Base-by-base conservation (phyloP, 2,797 vertebrate genomes). In the Lycodopsis pacificus region DNA sequence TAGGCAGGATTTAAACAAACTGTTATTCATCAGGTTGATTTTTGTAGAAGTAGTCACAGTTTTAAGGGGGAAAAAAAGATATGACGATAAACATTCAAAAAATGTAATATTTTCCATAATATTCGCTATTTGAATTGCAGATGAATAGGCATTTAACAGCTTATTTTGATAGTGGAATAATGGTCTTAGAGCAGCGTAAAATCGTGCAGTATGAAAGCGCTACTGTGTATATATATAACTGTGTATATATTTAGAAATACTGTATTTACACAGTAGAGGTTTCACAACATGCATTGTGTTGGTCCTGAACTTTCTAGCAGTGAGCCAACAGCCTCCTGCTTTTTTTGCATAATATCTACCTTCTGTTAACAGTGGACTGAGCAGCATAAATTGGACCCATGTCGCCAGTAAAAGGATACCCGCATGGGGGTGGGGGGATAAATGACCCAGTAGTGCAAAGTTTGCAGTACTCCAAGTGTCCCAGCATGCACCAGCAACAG, bases 401-500 rank as follows among this genome's bases (percentile, higher is more conserved):
- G 79, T 83, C 86, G 76, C 85, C 51, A 66, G 88, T 83, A 88
- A 92, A 87, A 66, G 13, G 81, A 88, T 76, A 73, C 81, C 19
- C 40, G 4, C 14, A 57, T 32, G 56, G 27, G 40, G 25, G 20
- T 14, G 67, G 73, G 56, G 57, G 78, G 73, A 75, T 80, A 78
- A 88, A 82, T 71, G 77, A 78, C 59, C 56, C 73, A 76, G 81
- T 48, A 62, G 81, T 76, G 84, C 82, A 84, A 86, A 90, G 92
- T 92, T 92, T 89, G 87, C 81, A 86, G 79, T 88, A 92, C 89
- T 87, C 90, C 82, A 81, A 86, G 88, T 67, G 73, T 81, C 81
- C 70, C 49, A 79, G 80, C 86, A 93, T 91, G 90, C 79, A 77
- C 71, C 77, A 75, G 81, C 89, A 90, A 94, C 92, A 94, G 94